These are phyloP conservation scores for Prunella fulvescens DNA, from an alignment of 2,113 vertebrate species.

Conservation along the genomic window DNA sequence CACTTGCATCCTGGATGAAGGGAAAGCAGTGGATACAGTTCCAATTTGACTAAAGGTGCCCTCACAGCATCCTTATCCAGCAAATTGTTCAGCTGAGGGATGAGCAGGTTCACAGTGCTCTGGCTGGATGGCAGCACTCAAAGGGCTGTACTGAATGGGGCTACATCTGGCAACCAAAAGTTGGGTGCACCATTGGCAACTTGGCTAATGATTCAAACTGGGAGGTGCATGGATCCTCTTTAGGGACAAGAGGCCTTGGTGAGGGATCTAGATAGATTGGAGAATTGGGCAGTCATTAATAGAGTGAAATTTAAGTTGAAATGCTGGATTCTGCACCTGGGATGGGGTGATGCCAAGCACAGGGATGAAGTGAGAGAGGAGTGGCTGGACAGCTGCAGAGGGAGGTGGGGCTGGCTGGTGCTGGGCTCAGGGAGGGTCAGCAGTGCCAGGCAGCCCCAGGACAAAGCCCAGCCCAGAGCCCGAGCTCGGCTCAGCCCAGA, in stretches of 20 bases:
- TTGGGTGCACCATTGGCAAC: background rate
- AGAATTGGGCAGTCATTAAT: background rate
- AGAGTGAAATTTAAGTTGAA: background rate
- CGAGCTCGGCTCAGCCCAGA: background rate
- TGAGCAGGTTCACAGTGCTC: background rate
- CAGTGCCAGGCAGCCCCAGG: background rate
- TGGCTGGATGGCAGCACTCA: background rate
- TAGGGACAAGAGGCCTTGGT: background rate
- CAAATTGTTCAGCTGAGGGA: background rate
- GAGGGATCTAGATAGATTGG: background rate
- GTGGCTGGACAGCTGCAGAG: background rate
- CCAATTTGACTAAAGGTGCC: background rate
- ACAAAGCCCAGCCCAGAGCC: background rate
- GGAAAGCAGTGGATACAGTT: background rate
- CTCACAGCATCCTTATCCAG: background rate
- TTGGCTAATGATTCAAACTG: background rate
- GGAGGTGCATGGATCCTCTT: background rate
- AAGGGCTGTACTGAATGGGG: background rate
- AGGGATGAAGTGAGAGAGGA: background rate
- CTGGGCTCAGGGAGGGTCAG: background rate
- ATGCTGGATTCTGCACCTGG: background rate
- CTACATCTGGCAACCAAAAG: background rate
- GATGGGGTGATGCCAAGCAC: rapidly evolving
- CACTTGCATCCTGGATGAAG: background rate
- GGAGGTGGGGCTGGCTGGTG: background rate